Evolutionary conservation across 1,140 invertebrate species (phyloP).

Genomic region (Hermetia illucens): DNA sequence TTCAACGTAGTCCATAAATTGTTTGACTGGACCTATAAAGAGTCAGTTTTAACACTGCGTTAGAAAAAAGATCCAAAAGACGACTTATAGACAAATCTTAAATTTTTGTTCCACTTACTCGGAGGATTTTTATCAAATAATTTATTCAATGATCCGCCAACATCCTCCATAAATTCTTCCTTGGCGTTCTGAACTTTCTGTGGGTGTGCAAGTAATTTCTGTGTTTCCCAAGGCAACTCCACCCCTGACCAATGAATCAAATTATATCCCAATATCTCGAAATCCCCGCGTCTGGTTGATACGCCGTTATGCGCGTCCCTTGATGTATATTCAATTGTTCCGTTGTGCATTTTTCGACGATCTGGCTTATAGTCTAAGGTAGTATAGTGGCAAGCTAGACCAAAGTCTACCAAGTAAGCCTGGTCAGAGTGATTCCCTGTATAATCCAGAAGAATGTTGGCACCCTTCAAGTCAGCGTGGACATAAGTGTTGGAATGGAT

Average conservation of each 20-base stretch:
- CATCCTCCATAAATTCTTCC: conserved; percentile 50
- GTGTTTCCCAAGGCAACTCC: conserved; percentile 66
- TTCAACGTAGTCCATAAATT: conserved; percentile 57
- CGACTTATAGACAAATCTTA: no score
- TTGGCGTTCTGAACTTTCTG: conserved; percentile 56
- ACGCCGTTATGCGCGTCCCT: conserved; percentile 76
- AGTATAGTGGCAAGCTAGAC: conserved; percentile 65
- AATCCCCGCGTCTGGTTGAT: conserved; percentile 70
- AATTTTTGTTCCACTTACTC: no score
- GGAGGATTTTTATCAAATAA: conserved; percentile 42
- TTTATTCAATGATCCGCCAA: conserved; percentile 39
- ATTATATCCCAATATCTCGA: conserved; percentile 88
- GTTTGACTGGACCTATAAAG: conserved; percentile 40
- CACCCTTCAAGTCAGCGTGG: conserved; percentile 86
- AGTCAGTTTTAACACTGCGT: no score
- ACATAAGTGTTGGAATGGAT: conserved; percentile 75
- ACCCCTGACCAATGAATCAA: conserved; percentile 80
- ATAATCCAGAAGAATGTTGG: conserved; percentile 69
- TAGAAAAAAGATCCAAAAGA: no score
- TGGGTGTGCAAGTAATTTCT: conserved; percentile 41
- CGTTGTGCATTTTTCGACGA: conserved; percentile 84
- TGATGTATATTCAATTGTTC: conserved; percentile 89
- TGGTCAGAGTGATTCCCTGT: conserved; percentile 50
- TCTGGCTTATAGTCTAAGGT: conserved; percentile 69
- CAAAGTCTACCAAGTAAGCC: conserved; percentile 88